Base-by-base conservation (phyloP, 2,113 vertebrate genomes). In the Cyprinodon brontotheroides region DNA sequence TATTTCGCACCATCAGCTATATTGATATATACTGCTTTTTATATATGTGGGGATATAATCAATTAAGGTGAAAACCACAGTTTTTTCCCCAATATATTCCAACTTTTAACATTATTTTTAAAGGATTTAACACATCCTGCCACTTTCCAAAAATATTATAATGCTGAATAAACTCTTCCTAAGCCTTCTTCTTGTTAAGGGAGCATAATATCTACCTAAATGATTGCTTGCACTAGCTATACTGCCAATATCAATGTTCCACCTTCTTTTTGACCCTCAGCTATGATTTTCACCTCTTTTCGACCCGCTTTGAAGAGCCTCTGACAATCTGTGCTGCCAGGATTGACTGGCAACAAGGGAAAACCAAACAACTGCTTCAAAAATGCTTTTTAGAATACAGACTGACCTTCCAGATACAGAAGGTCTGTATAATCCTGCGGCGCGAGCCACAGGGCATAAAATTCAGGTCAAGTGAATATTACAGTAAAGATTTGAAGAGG, bases 291-390 rank as follows among this genome's bases (percentile, higher is more conserved):
- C 65, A 79, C 85, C 79, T 83, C 78, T 60, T 70, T 82, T 45
- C 74, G 78, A 80, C 74, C 86, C 68, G 15, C 70, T 72, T 70
- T 78, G 39, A 77, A 83, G 69, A 70, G 72, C 61, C 60, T 69
- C 75, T 68, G 75, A 69, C 77, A 60, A 43, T 83, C 70, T 78
- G 64, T 36, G 65, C 29, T 80, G 36, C 72, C 63, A 70, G 68
- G 76, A 87, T 74, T 72, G 76, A 87, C 83, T 63, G 73, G 61
- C 70, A 78, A 66, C 73, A 65, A 48, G 17, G 29, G 75, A 82
- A 88, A 57, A 57, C 3, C n/a, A 11, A 78, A 84, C 85, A 75
- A 85, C 79, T 11, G 22, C 65, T 78, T 57, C 45, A 83, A 61
- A 73, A 59, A 68, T 65, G 59, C 80, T 86, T 84, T 72, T 62